These are phyloP conservation scores for Garra rufa DNA, from an alignment of 2,113 vertebrate genomes.

Conservation along the genomic window DNA sequence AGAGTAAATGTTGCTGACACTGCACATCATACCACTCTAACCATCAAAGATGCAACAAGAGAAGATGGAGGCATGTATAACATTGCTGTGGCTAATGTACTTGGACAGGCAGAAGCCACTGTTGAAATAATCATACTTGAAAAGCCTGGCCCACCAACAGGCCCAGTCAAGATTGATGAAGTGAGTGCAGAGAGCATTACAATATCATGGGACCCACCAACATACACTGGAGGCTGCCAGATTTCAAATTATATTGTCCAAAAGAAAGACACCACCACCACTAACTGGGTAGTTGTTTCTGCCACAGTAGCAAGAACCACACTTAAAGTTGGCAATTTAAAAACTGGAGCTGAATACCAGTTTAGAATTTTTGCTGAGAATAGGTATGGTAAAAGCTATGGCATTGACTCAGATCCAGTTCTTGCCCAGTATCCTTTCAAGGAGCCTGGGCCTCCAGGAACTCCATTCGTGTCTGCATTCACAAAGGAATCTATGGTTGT, in stretches of 20 bases:
- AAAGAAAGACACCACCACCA: constrained; percentile 96
- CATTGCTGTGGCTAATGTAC: constrained; percentile 84
- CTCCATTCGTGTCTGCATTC: constrained; percentile 86
- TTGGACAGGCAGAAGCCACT: constrained; percentile 88
- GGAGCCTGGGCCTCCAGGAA: constrained; percentile 94
- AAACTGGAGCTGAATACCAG: constrained; percentile 95
- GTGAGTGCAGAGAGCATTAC: constrained; percentile 95
- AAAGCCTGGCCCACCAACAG: constrained; percentile 93
- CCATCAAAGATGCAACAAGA: constrained; percentile 90
- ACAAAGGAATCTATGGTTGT: constrained; percentile 93
- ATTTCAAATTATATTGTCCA: constrained; percentile 97
- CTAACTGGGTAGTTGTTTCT: constrained; percentile 90
- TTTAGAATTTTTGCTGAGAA: constrained; percentile 98
- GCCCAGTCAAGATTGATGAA: constrained; percentile 93
- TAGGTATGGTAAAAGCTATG: constrained; percentile 95
- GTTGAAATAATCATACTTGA: constrained; percentile 93
- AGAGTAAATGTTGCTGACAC: constrained; percentile 90
- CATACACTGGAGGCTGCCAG: constrained; percentile 92
- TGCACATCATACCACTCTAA: constrained; percentile 80
- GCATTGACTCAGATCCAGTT: constrained; percentile 86
- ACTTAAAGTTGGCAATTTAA: constrained; percentile 90
- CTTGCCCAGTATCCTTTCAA: constrained; percentile 97
- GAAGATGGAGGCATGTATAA: constrained; percentile 92
- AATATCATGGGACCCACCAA: constrained; percentile 90
- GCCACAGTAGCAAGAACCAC: constrained; percentile 96